phyloP scores from a whole-genome alignment of 2,888 invertebrate species.

The Rhopalosiphum nymphaeae region DNA sequence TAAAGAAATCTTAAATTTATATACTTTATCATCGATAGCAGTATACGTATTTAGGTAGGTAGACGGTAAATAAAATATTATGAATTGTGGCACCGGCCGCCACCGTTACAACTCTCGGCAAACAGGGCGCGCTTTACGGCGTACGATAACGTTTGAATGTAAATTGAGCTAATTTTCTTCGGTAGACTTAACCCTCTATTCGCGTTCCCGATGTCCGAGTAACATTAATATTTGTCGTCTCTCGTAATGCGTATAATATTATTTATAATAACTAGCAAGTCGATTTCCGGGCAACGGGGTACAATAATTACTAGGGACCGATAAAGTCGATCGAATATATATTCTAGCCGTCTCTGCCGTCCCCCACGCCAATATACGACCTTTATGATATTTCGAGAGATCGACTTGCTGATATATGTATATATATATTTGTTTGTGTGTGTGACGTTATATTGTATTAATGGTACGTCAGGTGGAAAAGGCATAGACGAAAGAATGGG shows the following conservation, averaged over 20 bases:
- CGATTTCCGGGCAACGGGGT: constrained; percentile 44
- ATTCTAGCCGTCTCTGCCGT: background rate
- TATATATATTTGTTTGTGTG: background rate
- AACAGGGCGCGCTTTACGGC: background rate
- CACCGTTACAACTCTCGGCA: background rate
- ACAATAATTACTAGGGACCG: constrained; percentile 49
- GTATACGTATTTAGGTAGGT: background rate
- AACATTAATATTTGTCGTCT: background rate
- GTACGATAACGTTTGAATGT: constrained; percentile 43
- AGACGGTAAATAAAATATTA: constrained; percentile 5
- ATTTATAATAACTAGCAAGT: constrained; percentile 52
- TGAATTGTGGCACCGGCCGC: background rate
- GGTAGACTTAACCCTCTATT: constrained; percentile 9
- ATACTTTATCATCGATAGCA: background rate
- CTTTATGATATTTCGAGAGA: constrained; percentile 6
- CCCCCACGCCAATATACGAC: background rate
- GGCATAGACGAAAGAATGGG: background rate
- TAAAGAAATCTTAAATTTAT: background rate
- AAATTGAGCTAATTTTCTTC: constrained; percentile 53
- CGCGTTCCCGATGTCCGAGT: constrained; percentile 22
- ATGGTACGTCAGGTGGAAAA: constrained; percentile 45
- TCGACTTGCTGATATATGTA: background rate
- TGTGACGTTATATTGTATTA: constrained; percentile 2
- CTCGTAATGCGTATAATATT: constrained; percentile 20
- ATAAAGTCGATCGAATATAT: background rate